Evolutionary conservation across 2,797 vertebrate genomes (phyloP), one percentile per base, ranked within the genome.

Genomic region (Chelidonichthys spinosus): DNA sequence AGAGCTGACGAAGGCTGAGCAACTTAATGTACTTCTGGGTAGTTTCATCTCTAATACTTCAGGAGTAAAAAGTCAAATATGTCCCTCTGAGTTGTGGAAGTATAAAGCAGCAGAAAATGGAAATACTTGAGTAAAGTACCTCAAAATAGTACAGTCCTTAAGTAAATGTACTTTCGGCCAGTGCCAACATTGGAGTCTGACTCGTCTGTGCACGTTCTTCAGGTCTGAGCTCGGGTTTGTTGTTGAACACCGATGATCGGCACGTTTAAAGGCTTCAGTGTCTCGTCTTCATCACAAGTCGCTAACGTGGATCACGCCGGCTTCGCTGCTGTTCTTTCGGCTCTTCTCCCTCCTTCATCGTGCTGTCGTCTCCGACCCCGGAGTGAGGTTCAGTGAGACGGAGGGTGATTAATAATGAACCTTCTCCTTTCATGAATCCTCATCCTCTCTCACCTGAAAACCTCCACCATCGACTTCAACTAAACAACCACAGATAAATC

Each of bases 341-440:
- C 25, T 25, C 25, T 25, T 25, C 33, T 5, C 17, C 6, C 10
- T 37, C 13, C n/a, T 49, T 18, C 7, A 10, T 18, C n/a, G 5
- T 55, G 14, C 40, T n/a, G 6, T 44, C 46, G 61, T 64, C 59
- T 73, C 25, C 6, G 32, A 50, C 54, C 54, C 25, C 25, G 25
- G 25, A 25, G 25, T 25, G 25, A 25, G 25, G 25, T 25, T 46
- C 32, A 60, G 4, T 65, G 9, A n/a, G 53, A 61, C 40, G n/a
- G 39, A 53, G 44, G 32, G 33, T 33, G 40, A 37, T 71, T 43
- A 54, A 71, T 53, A 36, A 71, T 35, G 7, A 62, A 11, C 52
- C 6, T 46, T 46, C 55, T n/a, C 44, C 42, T 3, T 15, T 42
- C 25, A 32, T 50, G 36, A 59, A 40, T 15, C 17, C 9, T 25